Percentiles rank a stretch among this genome's conserved stretches.
These are phyloP conservation scores for Centropus bengalensis DNA, from an alignment of 2,113 vertebrate species.

Conservation along the genomic window DNA sequence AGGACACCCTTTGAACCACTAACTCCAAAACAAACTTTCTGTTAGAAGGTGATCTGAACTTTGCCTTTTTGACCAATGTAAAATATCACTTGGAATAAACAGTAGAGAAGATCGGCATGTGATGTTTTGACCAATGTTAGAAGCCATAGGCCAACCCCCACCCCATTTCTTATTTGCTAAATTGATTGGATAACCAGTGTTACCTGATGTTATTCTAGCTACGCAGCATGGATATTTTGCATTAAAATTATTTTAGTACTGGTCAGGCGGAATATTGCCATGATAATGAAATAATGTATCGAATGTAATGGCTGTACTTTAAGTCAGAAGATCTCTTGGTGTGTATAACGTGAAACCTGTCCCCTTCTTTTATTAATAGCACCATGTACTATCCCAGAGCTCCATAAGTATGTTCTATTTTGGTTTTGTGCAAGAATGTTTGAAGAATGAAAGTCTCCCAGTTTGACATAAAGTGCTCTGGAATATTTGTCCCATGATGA, in stretches of 20 bases:
- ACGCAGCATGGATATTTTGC: not conserved
- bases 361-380: not conserved
- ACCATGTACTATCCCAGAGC: not conserved
- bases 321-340: not conserved
- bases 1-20: not conserved
- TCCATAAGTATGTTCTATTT: not conserved
- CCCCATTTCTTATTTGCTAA: not conserved
- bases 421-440: not conserved
- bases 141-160: not conserved
- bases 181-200: not conserved
- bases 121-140: conserved; percentile 12
- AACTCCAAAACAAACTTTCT: conserved; percentile 30
- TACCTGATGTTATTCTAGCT: not conserved
- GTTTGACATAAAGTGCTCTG: not conserved
- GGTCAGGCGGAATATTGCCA: not conserved
- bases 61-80: conserved; percentile 12
- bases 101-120: not conserved
- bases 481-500: rapidly evolving
- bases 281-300: not conserved
- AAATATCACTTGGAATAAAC: conserved; percentile 5
- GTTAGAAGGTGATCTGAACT: conserved; percentile 13
- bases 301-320: not conserved
- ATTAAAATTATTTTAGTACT: not conserved
- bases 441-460: not conserved
- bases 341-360: not conserved